phyloP scores from a whole-genome alignment of 2,113 vertebrate genomes.

The Oxyura jamaicensis region DNA sequence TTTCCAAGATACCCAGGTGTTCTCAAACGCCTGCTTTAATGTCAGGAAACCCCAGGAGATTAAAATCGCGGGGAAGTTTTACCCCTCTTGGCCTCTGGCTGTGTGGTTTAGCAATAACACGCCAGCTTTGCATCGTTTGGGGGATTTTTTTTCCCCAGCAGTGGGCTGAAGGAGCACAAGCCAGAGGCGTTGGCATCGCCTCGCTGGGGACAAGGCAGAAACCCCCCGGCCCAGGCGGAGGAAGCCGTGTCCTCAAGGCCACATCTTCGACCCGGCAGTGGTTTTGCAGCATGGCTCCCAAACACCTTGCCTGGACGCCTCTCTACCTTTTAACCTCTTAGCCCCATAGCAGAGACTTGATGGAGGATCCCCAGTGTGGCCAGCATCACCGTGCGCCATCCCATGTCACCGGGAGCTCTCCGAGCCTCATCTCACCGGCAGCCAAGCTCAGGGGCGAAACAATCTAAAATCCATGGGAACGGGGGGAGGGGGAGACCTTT shows the following conservation, averaged over 20 bases:
- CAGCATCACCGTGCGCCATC: neutral
- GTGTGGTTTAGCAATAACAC: neutral
- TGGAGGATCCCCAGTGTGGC: rapidly evolving
- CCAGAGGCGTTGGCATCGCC: neutral
- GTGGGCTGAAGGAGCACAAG: neutral
- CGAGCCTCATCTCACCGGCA: neutral
- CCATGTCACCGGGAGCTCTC: neutral
- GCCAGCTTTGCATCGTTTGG: neutral
- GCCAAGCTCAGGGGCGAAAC: neutral
- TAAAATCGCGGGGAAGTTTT: neutral
- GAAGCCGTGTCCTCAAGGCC: neutral
- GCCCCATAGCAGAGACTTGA: rapidly evolving
- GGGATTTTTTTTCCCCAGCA: neutral
- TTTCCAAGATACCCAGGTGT: constrained; percentile 16
- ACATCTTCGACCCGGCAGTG: neutral
- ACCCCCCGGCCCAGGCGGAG: rapidly evolving
- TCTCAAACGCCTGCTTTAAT: constrained; percentile 19
- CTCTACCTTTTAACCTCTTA: neutral
- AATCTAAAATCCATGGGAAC: neutral
- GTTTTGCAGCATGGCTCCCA: neutral
- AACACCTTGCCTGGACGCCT: neutral
- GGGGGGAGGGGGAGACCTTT: neutral
- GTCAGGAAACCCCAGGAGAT: constrained; percentile 13
- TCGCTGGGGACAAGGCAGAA: neutral
- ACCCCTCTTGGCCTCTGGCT: neutral